Conservation (phyloP, 2,797 vertebrate genomes). For the Margarornis squamiger region DNA sequence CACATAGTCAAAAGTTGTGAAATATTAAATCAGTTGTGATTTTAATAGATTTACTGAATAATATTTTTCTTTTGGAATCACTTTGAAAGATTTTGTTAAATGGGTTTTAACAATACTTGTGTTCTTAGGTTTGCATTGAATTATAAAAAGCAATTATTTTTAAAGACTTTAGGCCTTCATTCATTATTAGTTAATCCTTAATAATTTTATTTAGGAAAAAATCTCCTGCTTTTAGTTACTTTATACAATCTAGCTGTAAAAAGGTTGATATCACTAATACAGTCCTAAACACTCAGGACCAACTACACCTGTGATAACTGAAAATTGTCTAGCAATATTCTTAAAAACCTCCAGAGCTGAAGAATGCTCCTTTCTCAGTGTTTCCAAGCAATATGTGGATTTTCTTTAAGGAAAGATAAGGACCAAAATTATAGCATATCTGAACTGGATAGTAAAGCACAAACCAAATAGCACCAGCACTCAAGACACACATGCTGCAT, state of each 20-base stretch:
- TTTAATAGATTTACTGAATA: neutral
- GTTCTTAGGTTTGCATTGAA: neutral
- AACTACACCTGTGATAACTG: neutral
- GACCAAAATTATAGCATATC: neutral
- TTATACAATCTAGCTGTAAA: neutral
- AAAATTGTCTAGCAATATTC: neutral
- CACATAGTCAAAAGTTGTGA: neutral
- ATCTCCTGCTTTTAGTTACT: neutral
- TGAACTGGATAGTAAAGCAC: neutral
- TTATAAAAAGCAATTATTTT: neutral
- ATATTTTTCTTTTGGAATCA: neutral
- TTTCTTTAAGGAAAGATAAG: neutral
- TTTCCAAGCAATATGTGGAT: neutral
- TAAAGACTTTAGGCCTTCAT: neutral
- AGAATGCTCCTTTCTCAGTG: neutral
- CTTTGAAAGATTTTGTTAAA: neutral
- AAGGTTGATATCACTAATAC: neutral
- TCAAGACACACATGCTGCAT: neutral
- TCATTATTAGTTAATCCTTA: neutral
- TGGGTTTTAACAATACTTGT: neutral
- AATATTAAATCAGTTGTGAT: neutral
- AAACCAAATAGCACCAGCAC: neutral
- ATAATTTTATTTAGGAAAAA: neutral
- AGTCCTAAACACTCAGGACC: neutral
- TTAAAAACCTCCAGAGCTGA: neutral